phyloP scores from a whole-genome alignment of 2,113 vertebrate species.

The Pygoscelis antarcticus region DNA sequence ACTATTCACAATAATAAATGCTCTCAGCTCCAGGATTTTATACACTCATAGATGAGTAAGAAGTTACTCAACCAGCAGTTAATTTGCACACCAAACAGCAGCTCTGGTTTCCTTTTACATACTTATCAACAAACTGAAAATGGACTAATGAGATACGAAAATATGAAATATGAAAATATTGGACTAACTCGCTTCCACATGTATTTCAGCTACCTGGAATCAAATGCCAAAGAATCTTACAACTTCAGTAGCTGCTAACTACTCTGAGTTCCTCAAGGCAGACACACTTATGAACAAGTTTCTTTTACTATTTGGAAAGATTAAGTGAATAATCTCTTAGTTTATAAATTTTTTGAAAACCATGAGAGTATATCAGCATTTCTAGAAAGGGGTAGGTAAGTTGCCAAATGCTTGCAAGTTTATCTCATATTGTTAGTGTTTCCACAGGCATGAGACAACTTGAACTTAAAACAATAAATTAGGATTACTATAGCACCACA shows the following conservation, averaged over 20 bases:
- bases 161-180: background rate
- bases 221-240: background rate
- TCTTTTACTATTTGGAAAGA: background rate
- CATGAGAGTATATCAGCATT: background rate
- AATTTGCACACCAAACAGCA: background rate
- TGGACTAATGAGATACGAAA: background rate
- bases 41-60: background rate
- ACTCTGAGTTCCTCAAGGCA: background rate
- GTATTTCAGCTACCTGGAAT: background rate
- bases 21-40: background rate
- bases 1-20: background rate
- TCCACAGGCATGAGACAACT: background rate
- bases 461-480: background rate
- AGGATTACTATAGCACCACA: background rate
- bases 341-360: background rate
- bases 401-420: background rate
- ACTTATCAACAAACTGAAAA: background rate
- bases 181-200: background rate
- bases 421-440: background rate
- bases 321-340: background rate
- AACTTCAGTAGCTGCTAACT: background rate
- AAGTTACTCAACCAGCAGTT: background rate
- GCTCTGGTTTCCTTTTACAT: background rate
- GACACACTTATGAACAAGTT: background rate
- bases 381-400: background rate